Evolutionary conservation across 2,113 vertebrate genomes (phyloP), one percentile per base, ranked within the genome.

Genomic region (Numenius arquata): DNA sequence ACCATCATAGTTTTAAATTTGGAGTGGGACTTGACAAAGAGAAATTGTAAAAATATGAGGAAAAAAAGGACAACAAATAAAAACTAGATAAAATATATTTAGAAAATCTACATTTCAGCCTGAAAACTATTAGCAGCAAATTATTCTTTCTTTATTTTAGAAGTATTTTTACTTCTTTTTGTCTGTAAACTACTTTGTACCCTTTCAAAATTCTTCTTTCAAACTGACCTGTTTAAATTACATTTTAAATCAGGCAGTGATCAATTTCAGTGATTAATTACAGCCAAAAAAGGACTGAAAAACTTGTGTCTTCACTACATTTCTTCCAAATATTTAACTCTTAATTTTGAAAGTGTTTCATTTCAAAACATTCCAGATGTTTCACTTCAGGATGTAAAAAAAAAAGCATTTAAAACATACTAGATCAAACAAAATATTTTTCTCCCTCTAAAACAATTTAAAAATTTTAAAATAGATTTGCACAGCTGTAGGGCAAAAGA

Each of bases 401-500:
- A 56, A 34, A 68, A 77, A 10, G 1, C 30, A 79, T 32, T 79
- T 74, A 71, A 90, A 90, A 84, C 36, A 50, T n/a, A 70, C 14
- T 67, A 70, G 56, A 89, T 78, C 20, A 89, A 93, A 77, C 8
- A 71, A 92, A 86, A 63, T 59, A 67, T 52, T 74, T 92, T 74
- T 67, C 11, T 43, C n/a, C 88, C 52, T 61, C 43, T 82, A 47
- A 85, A 75, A 53, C 27, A 85, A 81, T 67, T 94, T 8, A 45
- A 74, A 83, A 66, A 15, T 3, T 88, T 93, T 66, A 5, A 87
- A 86, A 93, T 84, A 81, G 80, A 81, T 88, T 91, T 85, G 73
- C 84, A 82, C 66, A 96, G 93, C 87, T 97, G 77, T 89, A 88
- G 85, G 61, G 74, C 77, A 68, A 77, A 86, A 76, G 86, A 82